Evolutionary conservation across 2,797 vertebrate genomes (phyloP).

Genomic region (Lophotriccus pileatus): DNA sequence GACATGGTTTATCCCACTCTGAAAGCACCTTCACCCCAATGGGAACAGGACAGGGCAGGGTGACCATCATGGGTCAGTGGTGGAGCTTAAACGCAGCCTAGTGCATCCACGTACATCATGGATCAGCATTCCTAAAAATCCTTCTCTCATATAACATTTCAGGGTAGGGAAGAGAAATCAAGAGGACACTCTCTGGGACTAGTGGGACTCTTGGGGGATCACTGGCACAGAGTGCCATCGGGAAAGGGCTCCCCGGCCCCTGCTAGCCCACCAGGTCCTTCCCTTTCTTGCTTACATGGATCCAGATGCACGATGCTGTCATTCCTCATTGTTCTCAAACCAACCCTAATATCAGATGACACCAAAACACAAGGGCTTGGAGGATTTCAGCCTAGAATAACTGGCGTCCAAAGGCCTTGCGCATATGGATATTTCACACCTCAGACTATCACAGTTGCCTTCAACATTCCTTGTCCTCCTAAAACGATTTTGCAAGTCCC

Average conservation of each 20-base stretch:
- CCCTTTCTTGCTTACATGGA: not conserved
- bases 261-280: not conserved
- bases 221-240: not conserved
- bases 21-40: not conserved
- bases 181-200: not conserved
- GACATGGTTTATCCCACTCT: not conserved
- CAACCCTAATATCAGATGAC: not conserved
- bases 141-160: not conserved
- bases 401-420: not conserved
- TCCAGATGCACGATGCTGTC: not conserved
- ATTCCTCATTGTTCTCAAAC: not conserved
- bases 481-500: not conserved
- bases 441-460: not conserved
- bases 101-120: rapidly evolving
- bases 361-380: not conserved
- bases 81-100: not conserved
- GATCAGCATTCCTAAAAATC: not conserved
- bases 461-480: not conserved
- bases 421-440: not conserved
- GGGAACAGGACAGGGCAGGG: not conserved
- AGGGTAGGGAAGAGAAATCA: not conserved
- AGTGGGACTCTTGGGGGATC: not conserved
- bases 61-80: not conserved
- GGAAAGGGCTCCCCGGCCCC: not conserved
- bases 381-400: not conserved